A percentile compares a stretch with the other conserved stretches of the same genome.
Conservation (phyloP, 2,797 vertebrate species). For the Pachyuromys duprasi region DNA sequence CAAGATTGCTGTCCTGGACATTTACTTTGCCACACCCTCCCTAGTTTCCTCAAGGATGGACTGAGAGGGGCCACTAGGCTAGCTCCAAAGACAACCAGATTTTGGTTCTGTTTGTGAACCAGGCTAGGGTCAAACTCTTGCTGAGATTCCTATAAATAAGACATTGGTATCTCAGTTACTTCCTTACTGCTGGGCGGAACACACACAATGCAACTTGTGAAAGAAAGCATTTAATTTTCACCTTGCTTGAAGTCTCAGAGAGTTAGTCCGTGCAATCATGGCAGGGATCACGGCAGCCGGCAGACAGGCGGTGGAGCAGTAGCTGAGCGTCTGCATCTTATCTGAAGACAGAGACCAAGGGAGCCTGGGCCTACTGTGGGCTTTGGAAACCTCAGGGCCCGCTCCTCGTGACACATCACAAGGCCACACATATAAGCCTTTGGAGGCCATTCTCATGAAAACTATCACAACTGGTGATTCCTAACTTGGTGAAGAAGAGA, state of each 20-base stretch:
- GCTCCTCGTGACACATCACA: not conserved
- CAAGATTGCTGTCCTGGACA: not conserved
- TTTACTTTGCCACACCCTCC: not conserved
- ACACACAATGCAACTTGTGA: not conserved
- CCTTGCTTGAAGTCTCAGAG: too few species aligned
- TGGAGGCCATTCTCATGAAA: not conserved
- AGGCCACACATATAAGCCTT: not conserved
- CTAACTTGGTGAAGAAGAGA: not conserved
- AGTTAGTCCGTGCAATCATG: not conserved
- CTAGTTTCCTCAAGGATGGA: not conserved
- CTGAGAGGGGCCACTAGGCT: not conserved
- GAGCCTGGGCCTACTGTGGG: not conserved
- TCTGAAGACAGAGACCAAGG: not conserved
- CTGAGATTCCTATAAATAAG: not conserved
- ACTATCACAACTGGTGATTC: not conserved
- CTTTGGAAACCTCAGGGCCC: not conserved
- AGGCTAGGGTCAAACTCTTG: not conserved
- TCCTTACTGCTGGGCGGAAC: not conserved
- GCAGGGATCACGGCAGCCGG: not conserved
- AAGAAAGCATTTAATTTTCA: not conserved
- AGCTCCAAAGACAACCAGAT: not conserved
- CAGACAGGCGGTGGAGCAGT: not conserved
- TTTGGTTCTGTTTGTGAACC: not conserved
- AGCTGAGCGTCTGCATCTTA: not conserved
- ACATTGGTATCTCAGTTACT: not conserved